Evolutionary conservation across 2,113 vertebrate genomes (phyloP).

Genomic region (Neofelis nebulosa): DNA sequence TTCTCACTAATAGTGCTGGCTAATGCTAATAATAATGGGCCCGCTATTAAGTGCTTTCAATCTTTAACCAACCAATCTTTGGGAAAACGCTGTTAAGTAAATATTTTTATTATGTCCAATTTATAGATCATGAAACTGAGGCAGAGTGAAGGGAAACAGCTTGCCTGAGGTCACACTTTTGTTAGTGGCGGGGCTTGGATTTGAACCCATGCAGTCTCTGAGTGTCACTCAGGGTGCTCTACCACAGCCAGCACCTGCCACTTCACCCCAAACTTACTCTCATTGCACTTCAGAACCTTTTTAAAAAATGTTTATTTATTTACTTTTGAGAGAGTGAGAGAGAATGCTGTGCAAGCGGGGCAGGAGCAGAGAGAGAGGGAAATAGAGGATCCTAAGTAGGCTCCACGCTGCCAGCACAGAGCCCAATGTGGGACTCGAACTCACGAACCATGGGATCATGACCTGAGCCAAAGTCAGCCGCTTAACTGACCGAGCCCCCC

Average conservation of each 20-base stretch:
- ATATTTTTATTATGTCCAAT: not conserved
- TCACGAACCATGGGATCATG: too few species aligned
- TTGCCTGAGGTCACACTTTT: not conserved
- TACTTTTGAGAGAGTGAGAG: too few species aligned
- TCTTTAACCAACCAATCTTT: not conserved
- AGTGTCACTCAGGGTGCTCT: rapidly evolving
- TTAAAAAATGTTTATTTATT: too few species aligned
- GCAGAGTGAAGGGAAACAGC: not conserved
- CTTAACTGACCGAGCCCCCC: too few species aligned
- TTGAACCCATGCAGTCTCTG: not conserved
- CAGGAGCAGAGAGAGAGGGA: too few species aligned
- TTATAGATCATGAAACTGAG: not conserved
- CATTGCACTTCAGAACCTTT: not conserved
- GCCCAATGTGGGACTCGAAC: too few species aligned
- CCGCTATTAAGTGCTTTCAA: not conserved
- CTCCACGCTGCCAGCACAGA: too few species aligned
- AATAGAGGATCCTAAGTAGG: too few species aligned
- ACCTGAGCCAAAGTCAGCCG: too few species aligned
- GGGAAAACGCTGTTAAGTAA: not conserved
- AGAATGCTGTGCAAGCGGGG: too few species aligned
- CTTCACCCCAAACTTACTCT: not conserved
- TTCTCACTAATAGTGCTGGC: not conserved
- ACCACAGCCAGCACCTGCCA: too few species aligned
- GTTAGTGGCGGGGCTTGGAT: not conserved
- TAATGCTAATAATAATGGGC: not conserved